These are phyloP conservation scores for Pachyramphus minor DNA, from an alignment of 2,113 vertebrate genomes.

Conservation along the genomic window DNA sequence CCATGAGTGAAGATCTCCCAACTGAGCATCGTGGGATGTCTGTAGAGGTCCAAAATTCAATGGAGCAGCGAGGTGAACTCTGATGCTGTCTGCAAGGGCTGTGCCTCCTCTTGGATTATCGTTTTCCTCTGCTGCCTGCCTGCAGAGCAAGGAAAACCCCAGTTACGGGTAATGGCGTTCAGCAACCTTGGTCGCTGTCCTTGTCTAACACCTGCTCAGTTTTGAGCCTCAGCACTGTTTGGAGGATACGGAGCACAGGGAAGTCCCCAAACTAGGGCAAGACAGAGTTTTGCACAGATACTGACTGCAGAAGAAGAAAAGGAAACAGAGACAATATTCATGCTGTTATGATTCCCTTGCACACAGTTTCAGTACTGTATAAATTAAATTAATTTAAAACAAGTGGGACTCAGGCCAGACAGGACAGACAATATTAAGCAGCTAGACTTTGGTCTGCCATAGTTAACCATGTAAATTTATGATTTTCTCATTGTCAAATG, in stretches of 20 bases:
- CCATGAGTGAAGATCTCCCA: not conserved
- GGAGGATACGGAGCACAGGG: not conserved
- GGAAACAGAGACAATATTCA: not conserved
- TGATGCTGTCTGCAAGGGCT: not conserved
- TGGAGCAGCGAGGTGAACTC: not conserved
- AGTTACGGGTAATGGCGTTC: not conserved
- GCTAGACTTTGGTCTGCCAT: not conserved
- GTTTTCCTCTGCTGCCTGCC: not conserved
- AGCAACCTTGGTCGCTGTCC: not conserved
- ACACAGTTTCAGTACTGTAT: not conserved
- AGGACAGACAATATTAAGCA: not conserved
- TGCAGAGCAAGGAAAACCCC: not conserved
- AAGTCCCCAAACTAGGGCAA: not conserved
- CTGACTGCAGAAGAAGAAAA: not conserved
- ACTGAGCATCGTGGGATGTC: accelerated
- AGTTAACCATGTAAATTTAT: not conserved
- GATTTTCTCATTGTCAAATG: not conserved
- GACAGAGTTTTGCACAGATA: not conserved
- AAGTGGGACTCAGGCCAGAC: not conserved
- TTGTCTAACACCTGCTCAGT: not conserved
- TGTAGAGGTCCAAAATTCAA: not conserved
- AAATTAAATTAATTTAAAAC: not conserved
- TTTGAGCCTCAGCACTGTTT: not conserved
- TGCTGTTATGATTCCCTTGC: not conserved
- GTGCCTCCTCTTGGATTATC: not conserved